Conservation (phyloP, 2,113 vertebrate species). For the Mormoops blainvillei region DNA sequence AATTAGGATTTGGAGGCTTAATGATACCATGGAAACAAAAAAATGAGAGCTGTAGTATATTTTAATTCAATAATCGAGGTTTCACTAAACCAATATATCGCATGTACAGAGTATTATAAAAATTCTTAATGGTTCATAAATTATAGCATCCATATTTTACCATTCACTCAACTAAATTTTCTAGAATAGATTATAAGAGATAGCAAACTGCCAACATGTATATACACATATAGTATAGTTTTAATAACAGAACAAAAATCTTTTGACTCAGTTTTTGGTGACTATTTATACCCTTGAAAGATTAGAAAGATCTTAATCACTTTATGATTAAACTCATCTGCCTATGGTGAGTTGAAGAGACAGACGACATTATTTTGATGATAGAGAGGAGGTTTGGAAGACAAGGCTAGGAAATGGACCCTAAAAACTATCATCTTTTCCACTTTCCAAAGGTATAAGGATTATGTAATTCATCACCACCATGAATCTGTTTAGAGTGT, state of each 20-base stretch:
- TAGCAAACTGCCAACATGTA: not conserved
- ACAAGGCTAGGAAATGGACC: not conserved
- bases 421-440: not conserved
- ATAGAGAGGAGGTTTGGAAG: not conserved
- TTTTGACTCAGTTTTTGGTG: conserved; percentile 28
- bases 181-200: not conserved
- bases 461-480: not conserved
- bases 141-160: not conserved
- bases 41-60: not conserved
- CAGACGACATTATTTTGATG: not conserved
- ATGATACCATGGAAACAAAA: not conserved
- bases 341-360: not conserved
- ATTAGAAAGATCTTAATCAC: conserved; percentile 41
- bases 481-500: not conserved
- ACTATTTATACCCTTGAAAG: conserved; percentile 39
- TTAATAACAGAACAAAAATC: not conserved
- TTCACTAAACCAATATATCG: not conserved
- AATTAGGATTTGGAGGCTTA: not conserved
- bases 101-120: not conserved
- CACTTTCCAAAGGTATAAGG: not conserved
- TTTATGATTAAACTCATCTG: not conserved
- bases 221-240: not conserved
- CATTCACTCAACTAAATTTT: not conserved
- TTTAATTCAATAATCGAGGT: not conserved
- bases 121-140: not conserved